These are phyloP conservation scores for Nasalis larvatus DNA, from an alignment of 2,113 vertebrate species.

Conservation along the genomic window DNA sequence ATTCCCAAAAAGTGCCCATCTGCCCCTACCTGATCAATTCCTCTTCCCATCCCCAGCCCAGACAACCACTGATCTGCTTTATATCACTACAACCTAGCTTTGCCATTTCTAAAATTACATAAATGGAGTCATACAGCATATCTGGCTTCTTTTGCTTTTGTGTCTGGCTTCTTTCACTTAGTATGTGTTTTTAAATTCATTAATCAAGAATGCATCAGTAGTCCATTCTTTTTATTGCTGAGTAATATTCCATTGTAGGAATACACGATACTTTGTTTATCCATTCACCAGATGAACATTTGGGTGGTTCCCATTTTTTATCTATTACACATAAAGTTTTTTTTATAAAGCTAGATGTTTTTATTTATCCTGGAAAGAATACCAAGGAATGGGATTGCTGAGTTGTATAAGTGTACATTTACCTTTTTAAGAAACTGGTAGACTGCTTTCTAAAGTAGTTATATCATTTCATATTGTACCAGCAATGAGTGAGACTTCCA, in stretches of 20 bases:
- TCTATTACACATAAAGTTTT: neutral
- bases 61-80: neutral
- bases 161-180: neutral
- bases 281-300: neutral
- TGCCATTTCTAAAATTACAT: neutral
- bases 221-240: neutral
- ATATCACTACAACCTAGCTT: neutral
- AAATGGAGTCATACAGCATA: neutral
- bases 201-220: neutral
- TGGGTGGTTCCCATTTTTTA: neutral
- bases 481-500: neutral
- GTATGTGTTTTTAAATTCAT: neutral
- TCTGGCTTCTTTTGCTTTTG: neutral
- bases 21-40: neutral
- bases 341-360: neutral
- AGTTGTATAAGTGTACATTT: neutral
- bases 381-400: neutral
- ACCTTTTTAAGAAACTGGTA: neutral
- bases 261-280: neutral
- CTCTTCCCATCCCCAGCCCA: neutral
- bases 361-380: neutral
- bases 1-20: neutral
- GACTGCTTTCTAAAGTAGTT: slow-evolving; percentile 1
- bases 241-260: neutral
- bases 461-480: neutral